Conservation (phyloP, 1,140 invertebrate genomes). For the Cryptotermes secundus region DNA sequence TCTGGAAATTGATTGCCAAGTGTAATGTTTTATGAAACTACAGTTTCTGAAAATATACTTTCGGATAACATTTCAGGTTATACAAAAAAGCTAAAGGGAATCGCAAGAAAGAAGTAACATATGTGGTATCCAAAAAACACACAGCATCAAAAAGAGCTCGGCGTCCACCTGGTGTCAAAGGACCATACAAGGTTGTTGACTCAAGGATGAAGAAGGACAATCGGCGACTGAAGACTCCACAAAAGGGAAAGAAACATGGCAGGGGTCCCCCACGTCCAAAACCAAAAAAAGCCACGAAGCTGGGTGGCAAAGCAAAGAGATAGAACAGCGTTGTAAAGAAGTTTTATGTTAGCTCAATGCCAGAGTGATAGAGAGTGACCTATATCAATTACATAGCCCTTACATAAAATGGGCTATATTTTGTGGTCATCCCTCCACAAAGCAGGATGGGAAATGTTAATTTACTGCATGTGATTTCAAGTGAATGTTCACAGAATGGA, state of each 20-base stretch:
- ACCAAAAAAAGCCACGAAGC: neutral
- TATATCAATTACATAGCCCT: no score
- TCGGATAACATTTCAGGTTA: conserved; percentile 58
- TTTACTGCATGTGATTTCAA: no score
- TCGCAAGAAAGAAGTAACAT: conserved; percentile 88
- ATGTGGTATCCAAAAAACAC: conserved; percentile 93
- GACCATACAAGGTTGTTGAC: conserved; percentile 93
- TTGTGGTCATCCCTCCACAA: no score
- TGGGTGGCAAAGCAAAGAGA: neutral
- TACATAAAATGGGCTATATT: no score
- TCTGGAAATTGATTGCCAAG: no score
- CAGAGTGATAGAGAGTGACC: no score
- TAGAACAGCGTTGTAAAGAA: no score
- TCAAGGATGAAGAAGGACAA: conserved; percentile 94
- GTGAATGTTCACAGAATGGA: no score
- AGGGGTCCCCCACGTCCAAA: neutral
- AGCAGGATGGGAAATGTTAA: no score
- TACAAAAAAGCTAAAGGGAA: conserved; percentile 88
- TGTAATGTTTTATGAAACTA: no score
- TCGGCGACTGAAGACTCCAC: conserved; percentile 65
- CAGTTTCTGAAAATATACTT: neutral
- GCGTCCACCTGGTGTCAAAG: conserved; percentile 85
- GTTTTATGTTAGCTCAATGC: no score
- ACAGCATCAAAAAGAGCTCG: conserved; percentile 70
- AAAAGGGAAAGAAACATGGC: conserved; percentile 49